Percentiles rank a stretch among this genome's conserved stretches.
Conservation (phyloP, 1,140 invertebrate genomes). For the Micrasema longulum region DNA sequence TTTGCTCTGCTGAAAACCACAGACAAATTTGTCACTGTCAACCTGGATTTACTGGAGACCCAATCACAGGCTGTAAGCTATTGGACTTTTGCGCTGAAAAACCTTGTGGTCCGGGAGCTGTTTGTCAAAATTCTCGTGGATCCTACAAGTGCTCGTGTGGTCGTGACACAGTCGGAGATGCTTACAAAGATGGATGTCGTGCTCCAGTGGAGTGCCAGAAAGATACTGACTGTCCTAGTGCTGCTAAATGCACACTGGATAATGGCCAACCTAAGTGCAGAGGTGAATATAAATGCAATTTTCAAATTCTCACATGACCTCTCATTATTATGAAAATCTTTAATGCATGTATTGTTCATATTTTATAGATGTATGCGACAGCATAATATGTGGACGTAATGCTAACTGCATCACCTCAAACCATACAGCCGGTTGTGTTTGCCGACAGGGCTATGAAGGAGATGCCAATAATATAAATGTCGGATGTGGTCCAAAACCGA, state of each 20-base stretch:
- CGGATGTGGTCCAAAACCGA: slow-evolving; percentile 83
- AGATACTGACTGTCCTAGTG: slow-evolving; percentile 81
- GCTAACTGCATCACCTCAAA: slow-evolving; percentile 82
- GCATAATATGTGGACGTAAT: slow-evolving; percentile 81
- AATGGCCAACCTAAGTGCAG: slow-evolving; percentile 81
- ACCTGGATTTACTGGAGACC: slow-evolving; percentile 86
- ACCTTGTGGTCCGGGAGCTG: slow-evolving; percentile 85
- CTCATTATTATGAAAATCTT: too few relatives aligned
- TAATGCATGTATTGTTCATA: slow-evolving; percentile 46
- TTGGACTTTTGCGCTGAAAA: slow-evolving; percentile 83
- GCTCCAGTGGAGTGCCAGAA: slow-evolving; percentile 81
- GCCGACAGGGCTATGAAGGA: slow-evolving; percentile 81
- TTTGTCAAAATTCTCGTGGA: slow-evolving; percentile 85
- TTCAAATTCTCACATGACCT: slow-evolving; percentile 32
- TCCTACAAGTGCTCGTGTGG: slow-evolving; percentile 86
- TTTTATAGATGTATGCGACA: slow-evolving; percentile 79
- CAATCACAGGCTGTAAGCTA: slow-evolving; percentile 75
- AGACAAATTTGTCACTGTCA: slow-evolving; percentile 83
- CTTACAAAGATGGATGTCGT: slow-evolving; percentile 83
- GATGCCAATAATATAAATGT: slow-evolving; percentile 75
- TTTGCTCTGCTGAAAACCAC: slow-evolving; percentile 85
- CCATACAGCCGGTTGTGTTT: slow-evolving; percentile 82
- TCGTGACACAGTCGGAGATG: slow-evolving; percentile 81
- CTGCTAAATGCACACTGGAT: slow-evolving; percentile 78
- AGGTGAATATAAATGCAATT: slow-evolving; percentile 60